Evolutionary conservation across 1,140 invertebrate genomes (phyloP), one percentile per base, ranked within the genome.

Genomic region (Acromyrmex echinatior): DNA sequence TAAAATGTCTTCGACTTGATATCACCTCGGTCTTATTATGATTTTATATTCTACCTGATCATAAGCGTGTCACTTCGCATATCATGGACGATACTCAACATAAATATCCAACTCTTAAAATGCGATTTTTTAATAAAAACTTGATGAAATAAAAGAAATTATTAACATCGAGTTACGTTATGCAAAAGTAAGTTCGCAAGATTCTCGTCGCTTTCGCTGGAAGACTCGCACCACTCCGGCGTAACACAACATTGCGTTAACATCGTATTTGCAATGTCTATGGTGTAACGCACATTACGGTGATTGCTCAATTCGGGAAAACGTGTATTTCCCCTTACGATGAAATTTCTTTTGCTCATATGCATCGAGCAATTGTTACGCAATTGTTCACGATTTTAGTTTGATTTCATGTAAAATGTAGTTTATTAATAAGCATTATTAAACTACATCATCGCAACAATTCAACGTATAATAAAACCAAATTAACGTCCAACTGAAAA

Each of bases 201-300:
- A 35, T n/a, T n/a, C 70, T 84, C 70, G 39, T 60, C 56, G 28
- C 80, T 35, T 28, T 74, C 80, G 14, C 53, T 28, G 25, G 3
- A 21, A 39, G 80, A 84, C 51, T 84, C 80, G 70, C 80, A 76
- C 14, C 70, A 39, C 39, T 84, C 1, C 70, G 80, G 56, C 28
- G 80, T 63, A 76, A 76, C 80, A 84, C 80, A 84, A 76, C 80
- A 63, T 84, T 84, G 70, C 80, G 70, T 84, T 76, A 84, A 84
- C 80, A 63, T 74, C 80, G 80, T 84, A 84, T 84, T 84, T 84
- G 70, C 80, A 84, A 62, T 76, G 80, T 84, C 70, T 84, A 84
- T 84, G 70, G 80, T 76, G 70, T 84, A 84, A 76, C 70, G 73
- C 80, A 76, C 80, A 84, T 84, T 84, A 84, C 70, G 70, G 70